A percentile compares a stretch with the other conserved stretches of the same genome.
phyloP scores from a whole-genome alignment of 2,113 vertebrate genomes.

The Paracanthobrama guichenoti region DNA sequence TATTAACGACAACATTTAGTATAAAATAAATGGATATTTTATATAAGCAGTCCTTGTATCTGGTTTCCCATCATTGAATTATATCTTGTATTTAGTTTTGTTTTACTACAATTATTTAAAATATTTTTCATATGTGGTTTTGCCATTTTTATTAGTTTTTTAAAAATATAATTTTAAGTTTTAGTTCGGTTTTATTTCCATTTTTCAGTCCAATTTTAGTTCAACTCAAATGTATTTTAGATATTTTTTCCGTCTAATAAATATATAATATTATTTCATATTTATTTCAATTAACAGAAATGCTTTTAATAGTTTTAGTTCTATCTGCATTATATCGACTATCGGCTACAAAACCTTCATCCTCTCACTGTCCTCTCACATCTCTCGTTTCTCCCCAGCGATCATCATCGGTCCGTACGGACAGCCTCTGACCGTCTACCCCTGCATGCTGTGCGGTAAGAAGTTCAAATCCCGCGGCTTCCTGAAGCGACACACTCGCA shows the following conservation, averaged over 20 bases:
- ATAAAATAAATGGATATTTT: too few species aligned
- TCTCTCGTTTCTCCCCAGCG: slow-evolving; percentile 72
- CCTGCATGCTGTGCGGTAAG: slow-evolving; percentile 98
- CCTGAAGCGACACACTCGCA: slow-evolving; percentile 97
- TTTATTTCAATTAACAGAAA: not conserved
- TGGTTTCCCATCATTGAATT: not conserved
- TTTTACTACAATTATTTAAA: not conserved
- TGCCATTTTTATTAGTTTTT: too few species aligned
- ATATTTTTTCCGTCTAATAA: too few species aligned
- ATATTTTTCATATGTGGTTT: not conserved
- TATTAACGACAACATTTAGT: too few species aligned
- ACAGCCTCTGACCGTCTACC: slow-evolving; percentile 96
- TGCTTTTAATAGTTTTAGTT: not conserved
- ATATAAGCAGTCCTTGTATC: not conserved
- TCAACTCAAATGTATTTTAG: too few species aligned
- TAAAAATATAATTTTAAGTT: too few species aligned
- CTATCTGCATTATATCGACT: not conserved
- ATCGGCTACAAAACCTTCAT: not conserved
- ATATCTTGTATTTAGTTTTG: not conserved
- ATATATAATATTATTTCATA: not conserved
- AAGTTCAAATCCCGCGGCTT: slow-evolving; percentile 98
- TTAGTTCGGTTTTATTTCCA: too few species aligned
- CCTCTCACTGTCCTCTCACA: not conserved
- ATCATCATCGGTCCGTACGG: slow-evolving; percentile 98
- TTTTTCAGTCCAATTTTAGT: too few species aligned